Evolutionary conservation across 2,797 vertebrate genomes (phyloP).

Genomic region (Cossypha polioptera): DNA sequence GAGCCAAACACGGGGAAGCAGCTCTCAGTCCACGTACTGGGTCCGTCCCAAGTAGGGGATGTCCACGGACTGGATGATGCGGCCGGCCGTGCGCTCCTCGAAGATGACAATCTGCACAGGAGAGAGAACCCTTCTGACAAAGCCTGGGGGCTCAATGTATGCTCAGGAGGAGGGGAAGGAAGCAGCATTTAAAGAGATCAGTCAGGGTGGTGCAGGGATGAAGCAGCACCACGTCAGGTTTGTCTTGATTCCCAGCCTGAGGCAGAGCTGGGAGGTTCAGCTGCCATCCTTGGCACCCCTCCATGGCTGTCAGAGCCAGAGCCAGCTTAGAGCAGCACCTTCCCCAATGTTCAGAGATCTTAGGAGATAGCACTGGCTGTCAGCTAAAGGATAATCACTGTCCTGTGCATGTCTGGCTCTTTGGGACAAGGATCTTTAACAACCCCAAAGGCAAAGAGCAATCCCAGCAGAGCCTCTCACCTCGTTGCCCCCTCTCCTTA

Average conservation of each 20-base stretch:
- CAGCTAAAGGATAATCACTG: background rate
- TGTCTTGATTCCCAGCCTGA: background rate
- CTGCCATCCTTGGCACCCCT: background rate
- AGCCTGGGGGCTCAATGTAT: background rate
- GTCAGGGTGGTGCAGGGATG: background rate
- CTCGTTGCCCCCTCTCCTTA: conserved; percentile 87
- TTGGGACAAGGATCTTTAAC: background rate
- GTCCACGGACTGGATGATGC: conserved; percentile 83
- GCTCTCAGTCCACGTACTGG: conserved; percentile 82
- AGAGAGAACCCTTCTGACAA: background rate
- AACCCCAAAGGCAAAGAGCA: background rate
- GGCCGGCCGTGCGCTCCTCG: conserved; percentile 86
- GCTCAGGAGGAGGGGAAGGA: background rate
- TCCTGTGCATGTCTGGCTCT: rapidly evolving
- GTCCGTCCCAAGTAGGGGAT: conserved; percentile 86
- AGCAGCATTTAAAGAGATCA: background rate
- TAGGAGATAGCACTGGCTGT: background rate
- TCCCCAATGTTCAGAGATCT: background rate
- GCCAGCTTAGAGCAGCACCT: background rate
- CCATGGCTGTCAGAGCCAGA: background rate
- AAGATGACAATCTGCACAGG: conserved; percentile 85
- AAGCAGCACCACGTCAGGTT: background rate
- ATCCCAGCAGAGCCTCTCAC: conserved; percentile 66
- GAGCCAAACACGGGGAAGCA: background rate
- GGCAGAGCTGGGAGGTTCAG: background rate